Base-by-base conservation (phyloP, 2,888 invertebrate genomes). In the Mamestra brassicae region DNA sequence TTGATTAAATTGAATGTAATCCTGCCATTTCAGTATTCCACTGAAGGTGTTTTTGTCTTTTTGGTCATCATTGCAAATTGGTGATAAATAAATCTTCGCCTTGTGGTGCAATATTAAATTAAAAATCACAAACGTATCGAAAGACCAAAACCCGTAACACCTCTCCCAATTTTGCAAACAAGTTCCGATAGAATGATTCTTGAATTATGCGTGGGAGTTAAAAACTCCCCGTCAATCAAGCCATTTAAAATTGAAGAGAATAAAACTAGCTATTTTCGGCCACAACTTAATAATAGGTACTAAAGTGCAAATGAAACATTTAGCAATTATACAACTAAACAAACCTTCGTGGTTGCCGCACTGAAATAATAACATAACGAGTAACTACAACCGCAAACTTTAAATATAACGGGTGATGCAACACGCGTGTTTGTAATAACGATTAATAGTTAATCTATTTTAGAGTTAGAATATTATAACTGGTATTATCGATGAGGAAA, bases 291-390 rank as follows among this genome's bases (percentile, higher is more conserved):
- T 71, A 57, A 42, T 50, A 71, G 10, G 17, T 58, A 66, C 6
- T 42, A 60, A 71, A 7, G 17, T 54, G 63, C 10, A 42, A 57
- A 66, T 66, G 0, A 65, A 71, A 60, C 57, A 61, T 80, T 75
- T 50, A 69, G 50, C 52, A 61, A 64, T 55, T 60, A 47, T 17
- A 50, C 61, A 68, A 58, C 10, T 26, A 64, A 60, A 61, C 60
- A 11, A 15, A 58, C 68, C 63, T 69, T 74, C 67, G 60, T 67
- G n/a, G 58, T 65, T 61, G 68, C 60, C 47, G 42, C 55, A 72
- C 71, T 55, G 61, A 83, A 75, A 85, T 85, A 82, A 81, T 34
- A 61, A 62, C 36, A 66, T 65, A 74, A 79, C 71, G 45, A 72
- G 17, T 65, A 76, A 68, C 15, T 71, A 55, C 11, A 26, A 71